These are phyloP conservation scores for Emydura subglobosa DNA, from an alignment of 2,113 vertebrate species.

Conservation along the genomic window DNA sequence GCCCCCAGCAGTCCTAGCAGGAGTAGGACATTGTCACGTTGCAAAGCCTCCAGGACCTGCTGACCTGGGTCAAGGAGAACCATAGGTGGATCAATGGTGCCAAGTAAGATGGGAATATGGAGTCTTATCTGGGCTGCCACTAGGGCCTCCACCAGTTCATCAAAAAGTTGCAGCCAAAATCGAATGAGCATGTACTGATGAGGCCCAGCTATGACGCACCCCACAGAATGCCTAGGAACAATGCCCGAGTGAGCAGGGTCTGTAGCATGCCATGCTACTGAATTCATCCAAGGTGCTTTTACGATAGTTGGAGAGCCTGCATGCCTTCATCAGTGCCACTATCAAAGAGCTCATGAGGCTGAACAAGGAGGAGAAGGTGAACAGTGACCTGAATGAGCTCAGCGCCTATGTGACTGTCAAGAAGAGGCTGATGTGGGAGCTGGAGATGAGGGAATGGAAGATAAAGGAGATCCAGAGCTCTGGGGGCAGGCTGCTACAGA, in stretches of 20 bases:
- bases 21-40: background rate
- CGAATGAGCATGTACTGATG: background rate
- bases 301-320: no score
- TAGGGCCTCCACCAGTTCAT: background rate
- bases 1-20: background rate
- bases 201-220: background rate
- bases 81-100: background rate
- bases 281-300: background rate
- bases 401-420: no score
- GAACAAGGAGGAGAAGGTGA: no score
- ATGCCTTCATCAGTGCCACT: no score
- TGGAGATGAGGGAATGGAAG: no score
- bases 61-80: background rate
- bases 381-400: no score
- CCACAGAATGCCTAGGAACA: background rate
- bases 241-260: background rate
- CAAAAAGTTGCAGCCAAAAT: background rate
- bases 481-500: no score
- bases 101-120: no score
- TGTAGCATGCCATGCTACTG: background rate
- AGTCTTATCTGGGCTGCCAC: background rate
- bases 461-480: no score
- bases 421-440: no score
- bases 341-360: no score
- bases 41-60: background rate